Evolutionary conservation across 2,113 vertebrate species (phyloP).

Genomic region (Bubo blakistoni): DNA sequence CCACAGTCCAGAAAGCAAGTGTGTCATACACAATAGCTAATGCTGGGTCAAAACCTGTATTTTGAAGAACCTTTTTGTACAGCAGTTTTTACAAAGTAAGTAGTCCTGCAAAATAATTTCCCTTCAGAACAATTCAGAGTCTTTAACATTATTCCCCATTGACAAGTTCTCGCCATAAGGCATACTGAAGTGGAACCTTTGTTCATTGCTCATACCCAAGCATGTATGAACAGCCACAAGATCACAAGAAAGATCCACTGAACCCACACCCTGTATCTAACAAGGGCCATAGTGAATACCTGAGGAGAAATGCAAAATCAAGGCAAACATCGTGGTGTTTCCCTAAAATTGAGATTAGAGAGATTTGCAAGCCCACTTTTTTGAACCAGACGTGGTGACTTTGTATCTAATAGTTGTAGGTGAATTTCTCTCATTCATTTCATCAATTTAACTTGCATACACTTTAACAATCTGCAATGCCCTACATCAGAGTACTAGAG

Average conservation of each 20-base stretch:
- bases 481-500: background rate
- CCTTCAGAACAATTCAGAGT: background rate
- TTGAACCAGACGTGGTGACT: background rate
- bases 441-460: background rate
- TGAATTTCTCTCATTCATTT: background rate
- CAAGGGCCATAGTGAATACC: background rate
- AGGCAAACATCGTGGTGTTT: background rate
- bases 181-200: background rate
- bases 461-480: background rate
- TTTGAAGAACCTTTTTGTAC: background rate
- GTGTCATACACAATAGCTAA: background rate
- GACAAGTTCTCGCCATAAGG: background rate
- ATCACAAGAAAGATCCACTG: background rate
- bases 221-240: background rate
- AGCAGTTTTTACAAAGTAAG: background rate
- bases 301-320: background rate
- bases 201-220: background rate
- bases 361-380: background rate
- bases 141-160: background rate
- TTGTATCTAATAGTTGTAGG: background rate
- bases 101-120: background rate
- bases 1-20: background rate
- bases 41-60: background rate
- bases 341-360: background rate
- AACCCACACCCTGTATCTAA: background rate